These are phyloP conservation scores for Tyria jacobaeae DNA, from an alignment of 2,888 invertebrate species.

Conservation along the genomic window DNA sequence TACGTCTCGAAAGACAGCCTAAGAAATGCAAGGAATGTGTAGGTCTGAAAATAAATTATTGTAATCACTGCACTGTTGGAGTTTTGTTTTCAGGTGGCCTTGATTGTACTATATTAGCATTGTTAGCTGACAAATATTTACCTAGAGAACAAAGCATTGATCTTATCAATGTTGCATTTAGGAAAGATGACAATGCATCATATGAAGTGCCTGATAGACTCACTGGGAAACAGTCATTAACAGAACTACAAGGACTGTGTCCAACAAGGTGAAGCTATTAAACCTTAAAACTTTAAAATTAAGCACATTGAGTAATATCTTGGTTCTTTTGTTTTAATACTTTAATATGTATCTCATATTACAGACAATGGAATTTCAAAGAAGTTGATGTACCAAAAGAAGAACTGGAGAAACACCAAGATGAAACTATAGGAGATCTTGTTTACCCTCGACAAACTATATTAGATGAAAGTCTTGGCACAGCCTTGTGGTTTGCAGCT, in stretches of 20 bases:
- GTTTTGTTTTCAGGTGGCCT: constrained; percentile 98
- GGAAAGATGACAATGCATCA: constrained; percentile 72
- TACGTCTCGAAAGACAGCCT: constrained; percentile 88
- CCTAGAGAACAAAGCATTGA: constrained; percentile 91
- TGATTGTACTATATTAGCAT: constrained; percentile 97
- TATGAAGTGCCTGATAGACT: constrained; percentile 94
- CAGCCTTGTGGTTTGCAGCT: constrained; percentile 98
- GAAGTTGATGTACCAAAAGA: constrained; percentile 91
- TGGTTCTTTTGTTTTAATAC: not conserved
- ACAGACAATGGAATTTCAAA: constrained; percentile 93
- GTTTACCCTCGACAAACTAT: constrained; percentile 95
- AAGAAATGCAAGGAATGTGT: constrained; percentile 88
- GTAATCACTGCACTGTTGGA: constrained; percentile 90
- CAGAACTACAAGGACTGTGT: constrained; percentile 89
- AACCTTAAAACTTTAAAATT: constrained; percentile 79
- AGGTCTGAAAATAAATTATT: constrained; percentile 55
- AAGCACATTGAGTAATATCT: not conserved
- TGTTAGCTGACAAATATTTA: constrained; percentile 91
- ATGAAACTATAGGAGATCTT: constrained; percentile 89
- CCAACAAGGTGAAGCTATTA: constrained; percentile 85
- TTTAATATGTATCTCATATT: constrained; percentile 10
- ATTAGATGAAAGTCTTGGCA: constrained; percentile 98
- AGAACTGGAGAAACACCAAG: constrained; percentile 88
- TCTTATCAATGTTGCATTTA: constrained; percentile 98
- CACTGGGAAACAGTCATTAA: constrained; percentile 90